These are phyloP conservation scores for Platichthys stellatus DNA, from an alignment of 2,113 vertebrate genomes.

Conservation along the genomic window DNA sequence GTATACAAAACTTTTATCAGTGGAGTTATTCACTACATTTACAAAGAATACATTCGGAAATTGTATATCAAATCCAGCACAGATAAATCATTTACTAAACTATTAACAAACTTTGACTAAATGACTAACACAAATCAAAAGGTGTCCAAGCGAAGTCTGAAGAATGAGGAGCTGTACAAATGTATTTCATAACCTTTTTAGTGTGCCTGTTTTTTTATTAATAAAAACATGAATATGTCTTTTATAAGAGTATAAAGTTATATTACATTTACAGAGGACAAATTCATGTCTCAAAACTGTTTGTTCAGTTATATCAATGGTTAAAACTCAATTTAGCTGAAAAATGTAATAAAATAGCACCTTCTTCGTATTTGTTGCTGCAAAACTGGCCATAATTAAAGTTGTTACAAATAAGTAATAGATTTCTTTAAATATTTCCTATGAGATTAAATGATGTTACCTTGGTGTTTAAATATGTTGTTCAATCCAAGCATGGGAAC, in stretches of 20 bases:
- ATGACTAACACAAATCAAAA: no score
- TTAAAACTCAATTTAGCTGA: neutral
- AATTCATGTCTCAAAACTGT: neutral
- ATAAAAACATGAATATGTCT: neutral
- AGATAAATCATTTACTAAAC: slow-evolving; percentile 29
- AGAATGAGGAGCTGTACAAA: neutral
- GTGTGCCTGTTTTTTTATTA: no score
- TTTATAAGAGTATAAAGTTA: no score
- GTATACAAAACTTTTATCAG: neutral
- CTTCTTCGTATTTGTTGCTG: no score
- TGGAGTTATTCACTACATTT: neutral
- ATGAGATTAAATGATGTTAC: no score
- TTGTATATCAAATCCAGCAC: neutral
- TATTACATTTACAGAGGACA: no score
- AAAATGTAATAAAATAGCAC: neutral
- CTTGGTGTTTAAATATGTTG: neutral
- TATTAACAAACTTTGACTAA: no score
- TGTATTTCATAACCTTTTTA: neutral
- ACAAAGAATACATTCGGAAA: slow-evolving; percentile 3
- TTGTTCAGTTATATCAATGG: neutral
- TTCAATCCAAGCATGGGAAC: neutral
- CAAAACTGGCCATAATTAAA: no score
- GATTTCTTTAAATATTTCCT: no score
- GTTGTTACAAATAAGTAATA: no score
- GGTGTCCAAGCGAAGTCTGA: no score